Conservation (phyloP, 2,888 invertebrate species). For the Bellardia pandia region DNA sequence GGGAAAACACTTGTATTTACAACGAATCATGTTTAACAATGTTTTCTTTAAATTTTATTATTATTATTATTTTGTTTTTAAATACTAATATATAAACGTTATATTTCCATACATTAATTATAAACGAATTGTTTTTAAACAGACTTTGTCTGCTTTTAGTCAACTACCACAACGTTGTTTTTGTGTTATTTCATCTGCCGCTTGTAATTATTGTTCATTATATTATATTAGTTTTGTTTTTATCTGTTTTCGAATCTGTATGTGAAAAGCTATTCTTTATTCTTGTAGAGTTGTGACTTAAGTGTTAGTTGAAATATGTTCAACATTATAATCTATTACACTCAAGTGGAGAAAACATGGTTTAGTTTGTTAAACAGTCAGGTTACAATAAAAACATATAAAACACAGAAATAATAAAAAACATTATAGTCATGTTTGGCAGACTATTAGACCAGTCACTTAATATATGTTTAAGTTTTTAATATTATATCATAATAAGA, state of each 20-base stretch:
- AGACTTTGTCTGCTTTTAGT: background rate
- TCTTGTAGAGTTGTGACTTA: conserved; percentile 18
- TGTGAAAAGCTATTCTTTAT: conserved; percentile 23
- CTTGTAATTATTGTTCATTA: conserved; percentile 60
- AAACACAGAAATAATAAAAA: background rate
- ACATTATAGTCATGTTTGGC: background rate
- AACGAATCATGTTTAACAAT: conserved; percentile 36
- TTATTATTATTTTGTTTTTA: too few relatives aligned
- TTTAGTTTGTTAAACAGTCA: conserved; percentile 51
- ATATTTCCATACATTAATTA: conserved; percentile 31
- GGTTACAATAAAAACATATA: conserved; percentile 25
- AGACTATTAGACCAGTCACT: conserved; percentile 21
- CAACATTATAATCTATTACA: conserved; percentile 62
- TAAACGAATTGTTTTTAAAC: background rate
- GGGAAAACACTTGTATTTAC: too few relatives aligned
- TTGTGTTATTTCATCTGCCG: conserved; percentile 66
- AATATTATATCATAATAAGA: conserved; percentile 33
- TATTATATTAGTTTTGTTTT: background rate
- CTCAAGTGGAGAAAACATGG: conserved; percentile 38
- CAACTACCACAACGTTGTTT: conserved; percentile 9
- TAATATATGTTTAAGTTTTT: background rate
- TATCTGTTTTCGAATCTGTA: background rate
- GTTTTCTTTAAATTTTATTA: conserved; percentile 26
- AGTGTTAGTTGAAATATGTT: conserved; percentile 61
- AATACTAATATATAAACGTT: background rate